Conservation (phyloP, 2,888 invertebrate genomes). For the Rapana venosa region DNA sequence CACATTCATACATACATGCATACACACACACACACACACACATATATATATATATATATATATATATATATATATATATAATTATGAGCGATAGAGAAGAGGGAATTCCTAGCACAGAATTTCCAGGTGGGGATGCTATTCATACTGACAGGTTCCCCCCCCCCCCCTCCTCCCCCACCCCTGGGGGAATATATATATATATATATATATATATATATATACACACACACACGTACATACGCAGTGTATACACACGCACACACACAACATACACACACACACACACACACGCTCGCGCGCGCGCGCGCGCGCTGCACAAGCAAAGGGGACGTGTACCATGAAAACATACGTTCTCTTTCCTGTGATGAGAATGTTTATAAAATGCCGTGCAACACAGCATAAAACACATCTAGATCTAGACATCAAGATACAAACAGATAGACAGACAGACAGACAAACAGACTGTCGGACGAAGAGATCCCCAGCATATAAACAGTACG, state of each 20-base stretch:
- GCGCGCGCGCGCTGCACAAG: not conserved
- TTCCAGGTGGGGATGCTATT: too few species aligned
- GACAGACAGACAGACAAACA: not conserved
- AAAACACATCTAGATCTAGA: not conserved
- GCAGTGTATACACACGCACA: not conserved
- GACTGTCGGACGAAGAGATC: not conserved
- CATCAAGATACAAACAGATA: not conserved
- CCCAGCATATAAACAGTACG: too few species aligned
- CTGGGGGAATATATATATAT: too few species aligned
- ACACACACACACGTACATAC: slow-evolving; percentile 7
- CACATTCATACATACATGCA: not conserved
- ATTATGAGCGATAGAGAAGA: too few species aligned
- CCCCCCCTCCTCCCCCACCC: not conserved
- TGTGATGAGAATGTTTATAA: too few species aligned
- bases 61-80: not conserved
- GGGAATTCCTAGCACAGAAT: too few species aligned
- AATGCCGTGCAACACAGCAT: too few species aligned
- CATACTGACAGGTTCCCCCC: too few species aligned
- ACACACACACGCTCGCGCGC: slow-evolving; percentile 16
- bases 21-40: not conserved
- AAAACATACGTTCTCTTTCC: too few species aligned
- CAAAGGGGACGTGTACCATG: too few species aligned
- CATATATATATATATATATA: not conserved
- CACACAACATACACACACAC: not conserved
- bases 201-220: not conserved